These are phyloP conservation scores for Melanaphis sacchari DNA, from an alignment of 1,140 invertebrate genomes.

Conservation along the genomic window DNA sequence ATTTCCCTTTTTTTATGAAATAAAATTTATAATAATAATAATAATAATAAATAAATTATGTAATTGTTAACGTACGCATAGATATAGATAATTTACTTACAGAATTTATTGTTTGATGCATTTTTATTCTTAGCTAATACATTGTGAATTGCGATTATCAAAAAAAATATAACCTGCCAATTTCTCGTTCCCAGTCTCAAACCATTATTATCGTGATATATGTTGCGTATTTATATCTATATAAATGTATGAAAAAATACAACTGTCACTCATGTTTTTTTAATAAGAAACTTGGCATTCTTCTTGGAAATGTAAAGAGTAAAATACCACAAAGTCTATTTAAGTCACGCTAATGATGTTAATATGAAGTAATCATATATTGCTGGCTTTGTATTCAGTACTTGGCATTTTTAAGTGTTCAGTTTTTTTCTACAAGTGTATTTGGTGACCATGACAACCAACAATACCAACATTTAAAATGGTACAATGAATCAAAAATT, in stretches of 20 bases:
- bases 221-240: neutral
- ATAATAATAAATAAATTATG: too few species aligned
- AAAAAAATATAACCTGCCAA: neutral
- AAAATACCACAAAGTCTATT: neutral
- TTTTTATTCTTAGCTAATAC: neutral
- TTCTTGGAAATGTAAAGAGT: conserved; percentile 1
- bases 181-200: neutral
- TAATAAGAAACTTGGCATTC: neutral
- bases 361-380: conserved; percentile 6
- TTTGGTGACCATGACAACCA: neutral
- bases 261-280: conserved; percentile 9
- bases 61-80: neutral
- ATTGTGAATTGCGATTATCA: neutral
- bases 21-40: too few species aligned
- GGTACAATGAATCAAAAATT: neutral
- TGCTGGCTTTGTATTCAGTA: neutral
- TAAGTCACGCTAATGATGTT: conserved; percentile 11
- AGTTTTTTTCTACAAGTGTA: neutral
- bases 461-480: conserved; percentile 9
- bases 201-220: neutral
- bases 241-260: neutral
- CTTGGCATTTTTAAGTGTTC: neutral
- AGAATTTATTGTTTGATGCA: neutral
- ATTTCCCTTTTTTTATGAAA: too few species aligned
- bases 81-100: neutral